Conservation (phyloP, 2,113 vertebrate genomes). For the Sinosuthora webbiana region DNA sequence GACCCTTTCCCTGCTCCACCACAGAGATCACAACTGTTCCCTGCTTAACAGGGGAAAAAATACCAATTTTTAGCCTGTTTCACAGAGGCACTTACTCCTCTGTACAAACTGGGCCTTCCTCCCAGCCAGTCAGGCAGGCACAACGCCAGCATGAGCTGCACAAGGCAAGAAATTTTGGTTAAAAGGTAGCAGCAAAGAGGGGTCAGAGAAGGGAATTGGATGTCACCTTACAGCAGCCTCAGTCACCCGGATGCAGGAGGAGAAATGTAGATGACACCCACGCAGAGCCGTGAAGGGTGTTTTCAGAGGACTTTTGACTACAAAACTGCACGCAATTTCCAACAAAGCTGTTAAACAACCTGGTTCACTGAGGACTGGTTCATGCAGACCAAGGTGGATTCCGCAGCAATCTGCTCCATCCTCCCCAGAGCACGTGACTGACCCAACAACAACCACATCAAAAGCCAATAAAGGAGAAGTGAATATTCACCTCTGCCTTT, state of each 20-base stretch:
- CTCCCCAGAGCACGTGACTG: background rate
- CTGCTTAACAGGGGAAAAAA: fast-evolving
- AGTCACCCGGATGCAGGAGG: background rate
- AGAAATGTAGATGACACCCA: background rate
- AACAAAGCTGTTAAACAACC: background rate
- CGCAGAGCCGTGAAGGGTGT: background rate
- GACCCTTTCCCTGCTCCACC: background rate
- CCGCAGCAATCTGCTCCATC: background rate
- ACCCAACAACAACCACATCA: background rate
- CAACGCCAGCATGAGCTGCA: background rate
- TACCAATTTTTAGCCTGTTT: background rate
- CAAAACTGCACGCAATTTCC: background rate
- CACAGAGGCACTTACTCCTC: background rate
- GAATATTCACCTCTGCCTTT: background rate
- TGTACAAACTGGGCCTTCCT: background rate
- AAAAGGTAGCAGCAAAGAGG: background rate
- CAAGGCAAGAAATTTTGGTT: background rate
- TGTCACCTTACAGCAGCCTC: background rate
- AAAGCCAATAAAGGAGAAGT: background rate
- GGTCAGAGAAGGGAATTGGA: background rate
- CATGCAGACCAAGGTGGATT: background rate
- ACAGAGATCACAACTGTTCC: background rate
- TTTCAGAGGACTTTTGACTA: background rate
- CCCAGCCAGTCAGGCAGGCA: background rate
- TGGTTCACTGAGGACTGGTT: background rate